Percentiles rank a stretch among this genome's conserved stretches.
Conservation (phyloP, 2,888 invertebrate species). For the Plebejus argus region DNA sequence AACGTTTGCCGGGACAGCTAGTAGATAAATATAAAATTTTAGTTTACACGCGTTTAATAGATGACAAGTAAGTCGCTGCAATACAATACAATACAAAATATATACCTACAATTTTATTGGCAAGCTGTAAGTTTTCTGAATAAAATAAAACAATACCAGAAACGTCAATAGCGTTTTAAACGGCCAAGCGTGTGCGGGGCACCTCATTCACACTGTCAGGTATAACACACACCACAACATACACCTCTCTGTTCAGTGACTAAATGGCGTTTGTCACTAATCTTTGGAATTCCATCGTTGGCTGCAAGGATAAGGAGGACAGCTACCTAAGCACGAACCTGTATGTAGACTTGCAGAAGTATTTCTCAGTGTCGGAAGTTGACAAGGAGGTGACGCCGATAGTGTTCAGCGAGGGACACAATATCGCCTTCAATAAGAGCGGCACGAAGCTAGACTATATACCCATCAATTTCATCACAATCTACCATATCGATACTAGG, state of each 20-base stretch:
- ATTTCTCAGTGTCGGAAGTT: constrained; percentile 83
- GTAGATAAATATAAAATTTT: too few relatives aligned
- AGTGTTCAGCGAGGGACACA: constrained; percentile 79
- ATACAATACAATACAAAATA: too few relatives aligned
- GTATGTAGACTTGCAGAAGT: constrained; percentile 82
- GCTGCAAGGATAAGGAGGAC: constrained; percentile 64
- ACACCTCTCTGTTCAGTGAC: constrained; percentile 50
- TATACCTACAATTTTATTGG: too few relatives aligned
- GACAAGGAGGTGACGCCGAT: constrained; percentile 83
- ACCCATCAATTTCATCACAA: constrained; percentile 82
- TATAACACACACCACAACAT: constrained; percentile 46
- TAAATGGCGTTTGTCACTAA: constrained; percentile 78
- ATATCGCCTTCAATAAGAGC: constrained; percentile 68
- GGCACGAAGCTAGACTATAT: constrained; percentile 79
- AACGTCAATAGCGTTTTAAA: neutral
- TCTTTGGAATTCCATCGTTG: constrained; percentile 75
- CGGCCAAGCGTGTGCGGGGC: neutral
- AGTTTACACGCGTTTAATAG: too few relatives aligned
- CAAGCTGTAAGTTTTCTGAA: too few relatives aligned
- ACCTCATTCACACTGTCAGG: constrained; percentile 5
- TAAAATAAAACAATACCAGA: too few relatives aligned
- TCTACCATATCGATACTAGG: constrained; percentile 83
- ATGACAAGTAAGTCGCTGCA: too few relatives aligned
- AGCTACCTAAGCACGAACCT: constrained; percentile 70
- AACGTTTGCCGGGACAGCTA: too few relatives aligned